phyloP scores from a whole-genome alignment of 2,113 vertebrate species.

The Sula dactylatra region DNA sequence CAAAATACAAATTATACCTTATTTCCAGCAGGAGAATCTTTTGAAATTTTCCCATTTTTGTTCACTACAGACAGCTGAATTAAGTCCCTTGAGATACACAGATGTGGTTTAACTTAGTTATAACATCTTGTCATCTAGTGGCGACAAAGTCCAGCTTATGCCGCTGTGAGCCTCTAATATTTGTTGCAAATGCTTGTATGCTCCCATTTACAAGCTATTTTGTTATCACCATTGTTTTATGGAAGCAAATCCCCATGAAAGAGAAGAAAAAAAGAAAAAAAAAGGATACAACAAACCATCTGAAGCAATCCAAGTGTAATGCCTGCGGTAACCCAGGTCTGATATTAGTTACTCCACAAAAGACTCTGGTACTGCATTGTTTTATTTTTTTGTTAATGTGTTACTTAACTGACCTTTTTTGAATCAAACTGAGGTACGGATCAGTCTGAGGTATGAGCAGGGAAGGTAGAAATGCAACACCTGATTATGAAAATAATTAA shows the following conservation, averaged over 20 bases:
- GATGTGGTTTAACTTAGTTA: conserved; percentile 94
- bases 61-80: conserved; percentile 98
- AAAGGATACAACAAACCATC: conserved; percentile 87
- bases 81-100: conserved; percentile 98
- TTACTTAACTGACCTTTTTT: conserved; percentile 75
- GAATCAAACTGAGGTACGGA: conserved; percentile 86
- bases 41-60: conserved; percentile 87
- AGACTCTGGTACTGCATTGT: conserved; percentile 49
- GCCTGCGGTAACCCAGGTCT: conserved; percentile 66
- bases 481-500: conserved; percentile 67
- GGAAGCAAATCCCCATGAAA: conserved; percentile 83
- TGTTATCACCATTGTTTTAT: conserved; percentile 88
- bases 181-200: conserved; percentile 86
- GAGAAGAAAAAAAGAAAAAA: conserved; percentile 70
- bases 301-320: conserved; percentile 86
- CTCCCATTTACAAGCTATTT: conserved; percentile 92
- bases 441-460: conserved; percentile 88
- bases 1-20: conserved; percentile 99
- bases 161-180: conserved; percentile 94
- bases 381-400: neutral
- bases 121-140: conserved; percentile 96
- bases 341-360: conserved; percentile 72
- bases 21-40: conserved; percentile 92
- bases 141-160: conserved; percentile 99
- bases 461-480: conserved; percentile 75